phyloP scores from a whole-genome alignment of 2,113 vertebrate species.

The Oriolus oriolus region DNA sequence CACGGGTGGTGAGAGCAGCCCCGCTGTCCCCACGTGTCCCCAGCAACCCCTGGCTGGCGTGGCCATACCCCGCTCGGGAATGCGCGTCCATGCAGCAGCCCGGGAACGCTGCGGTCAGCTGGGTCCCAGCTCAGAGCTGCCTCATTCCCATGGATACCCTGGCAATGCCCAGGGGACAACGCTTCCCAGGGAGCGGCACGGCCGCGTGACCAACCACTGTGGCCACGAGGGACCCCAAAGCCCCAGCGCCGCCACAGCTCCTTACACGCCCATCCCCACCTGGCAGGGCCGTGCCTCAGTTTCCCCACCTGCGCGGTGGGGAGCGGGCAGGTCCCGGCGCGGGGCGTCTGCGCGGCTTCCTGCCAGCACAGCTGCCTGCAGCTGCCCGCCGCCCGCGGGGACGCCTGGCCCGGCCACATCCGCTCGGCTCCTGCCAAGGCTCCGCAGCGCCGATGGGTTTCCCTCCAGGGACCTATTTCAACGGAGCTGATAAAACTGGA shows the following conservation, averaged over 20 bases:
- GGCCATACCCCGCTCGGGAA: fast-evolving
- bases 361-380: slow-evolving; percentile 37
- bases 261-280: not conserved
- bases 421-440: slow-evolving; percentile 46
- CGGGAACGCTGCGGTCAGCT: fast-evolving
- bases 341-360: not conserved
- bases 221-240: not conserved
- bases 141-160: fast-evolving
- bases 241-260: fast-evolving
- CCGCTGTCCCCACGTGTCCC: fast-evolving
- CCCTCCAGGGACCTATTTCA: slow-evolving; percentile 34
- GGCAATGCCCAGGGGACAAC: fast-evolving
- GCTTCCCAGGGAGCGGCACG: fast-evolving
- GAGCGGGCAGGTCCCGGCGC: not conserved
- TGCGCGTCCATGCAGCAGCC: fast-evolving
- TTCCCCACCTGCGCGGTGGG: slow-evolving; percentile 3
- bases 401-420: slow-evolving; percentile 1
- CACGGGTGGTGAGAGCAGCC: not conserved
- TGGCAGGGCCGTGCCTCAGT: slow-evolving; percentile 7
- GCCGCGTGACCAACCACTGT: fast-evolving
- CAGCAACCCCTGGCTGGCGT: fast-evolving
- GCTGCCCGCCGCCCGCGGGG: not conserved
- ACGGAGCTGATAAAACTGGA: slow-evolving; percentile 10
- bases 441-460: slow-evolving; percentile 4
- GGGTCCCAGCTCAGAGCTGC: not conserved